Evolutionary conservation across 2,113 vertebrate species (phyloP).

Genomic region (Rhinichthys klamathensis): DNA sequence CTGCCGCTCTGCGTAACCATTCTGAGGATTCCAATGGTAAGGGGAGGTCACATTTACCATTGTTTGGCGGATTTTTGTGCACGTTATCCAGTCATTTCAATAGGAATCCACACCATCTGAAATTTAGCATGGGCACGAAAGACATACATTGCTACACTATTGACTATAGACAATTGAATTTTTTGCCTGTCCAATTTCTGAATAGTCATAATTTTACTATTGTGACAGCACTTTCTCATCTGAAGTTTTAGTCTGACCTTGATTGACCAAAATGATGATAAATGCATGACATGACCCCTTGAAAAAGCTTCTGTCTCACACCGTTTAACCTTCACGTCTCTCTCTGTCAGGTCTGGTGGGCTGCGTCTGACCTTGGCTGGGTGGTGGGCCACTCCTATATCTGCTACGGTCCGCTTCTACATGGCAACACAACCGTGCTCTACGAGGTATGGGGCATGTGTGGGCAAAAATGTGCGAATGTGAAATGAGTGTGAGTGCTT

Average conservation of each 20-base stretch:
- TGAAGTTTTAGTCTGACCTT: not conserved
- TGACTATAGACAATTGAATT: too few species aligned
- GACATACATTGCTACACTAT: too few species aligned
- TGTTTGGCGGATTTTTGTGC: too few species aligned
- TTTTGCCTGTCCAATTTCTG: too few species aligned
- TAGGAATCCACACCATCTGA: too few species aligned
- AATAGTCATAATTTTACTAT: too few species aligned
- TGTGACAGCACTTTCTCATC: not conserved
- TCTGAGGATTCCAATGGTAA: too few species aligned
- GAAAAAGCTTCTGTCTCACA: not conserved
- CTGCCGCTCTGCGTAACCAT: too few species aligned
- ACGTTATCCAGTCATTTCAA: too few species aligned
- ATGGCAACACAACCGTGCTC: conserved; percentile 91
- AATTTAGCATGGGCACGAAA: too few species aligned
- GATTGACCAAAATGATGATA: not conserved
- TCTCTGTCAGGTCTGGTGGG: conserved; percentile 92
- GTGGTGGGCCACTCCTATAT: conserved; percentile 98
- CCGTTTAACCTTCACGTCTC: not conserved
- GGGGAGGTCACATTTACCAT: too few species aligned
- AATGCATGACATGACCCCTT: not conserved
- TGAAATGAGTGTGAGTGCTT: not conserved
- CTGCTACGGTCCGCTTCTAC: conserved; percentile 93
- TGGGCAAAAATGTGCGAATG: not conserved
- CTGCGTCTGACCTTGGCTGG: conserved; percentile 97
- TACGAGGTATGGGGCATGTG: conserved; percentile 84